Evolutionary conservation across 2,888 invertebrate species (phyloP).

Genomic region (Synergus laeviventris): DNA sequence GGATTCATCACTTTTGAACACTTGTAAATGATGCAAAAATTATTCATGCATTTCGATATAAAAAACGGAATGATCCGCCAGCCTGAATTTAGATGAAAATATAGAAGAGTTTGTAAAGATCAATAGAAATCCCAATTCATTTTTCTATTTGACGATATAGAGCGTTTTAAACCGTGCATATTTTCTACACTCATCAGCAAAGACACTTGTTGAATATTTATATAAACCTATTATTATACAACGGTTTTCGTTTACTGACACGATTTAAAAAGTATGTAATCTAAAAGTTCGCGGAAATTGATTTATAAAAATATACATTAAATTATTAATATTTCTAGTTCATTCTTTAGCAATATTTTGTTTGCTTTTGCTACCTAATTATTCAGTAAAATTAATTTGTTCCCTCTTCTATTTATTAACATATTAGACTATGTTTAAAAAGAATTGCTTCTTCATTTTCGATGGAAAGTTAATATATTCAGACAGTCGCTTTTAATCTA

Average conservation of each 20-base stretch:
- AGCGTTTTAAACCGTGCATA: not conserved
- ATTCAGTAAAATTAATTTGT: not conserved
- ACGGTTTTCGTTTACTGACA: conserved; percentile 29
- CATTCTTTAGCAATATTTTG: conserved; percentile 30
- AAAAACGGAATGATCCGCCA: conserved; percentile 26
- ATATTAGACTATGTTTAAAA: conserved; percentile 13
- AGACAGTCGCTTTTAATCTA: conserved; percentile 2
- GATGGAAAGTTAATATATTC: not conserved
- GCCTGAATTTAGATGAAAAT: not conserved
- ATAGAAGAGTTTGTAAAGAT: conserved; percentile 4
- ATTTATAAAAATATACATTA: conserved; percentile 38
- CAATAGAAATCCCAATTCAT: not conserved
- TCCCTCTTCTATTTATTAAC: not conserved
- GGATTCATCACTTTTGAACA: conserved; percentile 4
- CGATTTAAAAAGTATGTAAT: conserved; percentile 28
- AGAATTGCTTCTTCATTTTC: not conserved
- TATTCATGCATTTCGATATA: not conserved
- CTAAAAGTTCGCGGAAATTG: conserved; percentile 18
- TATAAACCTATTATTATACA: conserved; percentile 39
- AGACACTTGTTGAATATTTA: not conserved
- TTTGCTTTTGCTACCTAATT: conserved; percentile 24
- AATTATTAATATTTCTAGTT: conserved; percentile 39
- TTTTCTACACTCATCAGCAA: not conserved
- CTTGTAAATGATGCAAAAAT: conserved; percentile 14
- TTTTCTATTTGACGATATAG: not conserved